Evolutionary conservation across 2,888 invertebrate genomes (phyloP).

Genomic region (Liposcelis brunnea): DNA sequence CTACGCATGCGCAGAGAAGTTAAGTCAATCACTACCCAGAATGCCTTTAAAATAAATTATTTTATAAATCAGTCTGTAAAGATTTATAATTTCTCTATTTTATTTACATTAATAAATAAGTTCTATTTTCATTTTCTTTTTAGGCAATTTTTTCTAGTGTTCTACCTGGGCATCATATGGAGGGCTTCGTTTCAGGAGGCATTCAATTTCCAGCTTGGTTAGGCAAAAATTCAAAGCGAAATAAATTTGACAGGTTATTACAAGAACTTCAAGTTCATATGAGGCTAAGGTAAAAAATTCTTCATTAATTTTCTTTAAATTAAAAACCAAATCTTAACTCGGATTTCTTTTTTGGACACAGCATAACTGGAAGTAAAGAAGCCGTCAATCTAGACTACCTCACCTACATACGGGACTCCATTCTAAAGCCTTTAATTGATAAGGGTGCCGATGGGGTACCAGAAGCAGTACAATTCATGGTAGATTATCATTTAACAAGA

Average conservation of each 20-base stretch:
- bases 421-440: conserved; percentile 57
- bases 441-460: conserved; percentile 53
- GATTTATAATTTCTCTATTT: background rate
- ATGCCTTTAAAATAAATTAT: too few species aligned
- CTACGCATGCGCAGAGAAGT: too few species aligned
- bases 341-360: conserved; percentile 22
- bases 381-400: conserved; percentile 80
- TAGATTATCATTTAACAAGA: conserved; percentile 65
- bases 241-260: conserved; percentile 62
- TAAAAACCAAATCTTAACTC: background rate
- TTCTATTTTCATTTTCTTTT: conserved; percentile 16
- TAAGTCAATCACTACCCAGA: too few species aligned
- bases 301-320: background rate
- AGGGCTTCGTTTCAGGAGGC: conserved; percentile 59
- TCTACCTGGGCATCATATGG: conserved; percentile 70
- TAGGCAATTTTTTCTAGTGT: conserved; percentile 85
- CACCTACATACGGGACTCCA: conserved; percentile 52
- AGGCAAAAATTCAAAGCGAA: conserved; percentile 78
- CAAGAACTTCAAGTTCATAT: conserved; percentile 80
- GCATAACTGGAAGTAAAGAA: conserved; percentile 62
- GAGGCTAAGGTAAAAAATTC: conserved; percentile 43
- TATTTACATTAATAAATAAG: background rate
- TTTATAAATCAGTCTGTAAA: too few species aligned
- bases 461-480: conserved; percentile 52
- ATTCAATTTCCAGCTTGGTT: conserved; percentile 92